Conservation (phyloP, 2,113 vertebrate genomes). For the Microcebus griseorufus region DNA sequence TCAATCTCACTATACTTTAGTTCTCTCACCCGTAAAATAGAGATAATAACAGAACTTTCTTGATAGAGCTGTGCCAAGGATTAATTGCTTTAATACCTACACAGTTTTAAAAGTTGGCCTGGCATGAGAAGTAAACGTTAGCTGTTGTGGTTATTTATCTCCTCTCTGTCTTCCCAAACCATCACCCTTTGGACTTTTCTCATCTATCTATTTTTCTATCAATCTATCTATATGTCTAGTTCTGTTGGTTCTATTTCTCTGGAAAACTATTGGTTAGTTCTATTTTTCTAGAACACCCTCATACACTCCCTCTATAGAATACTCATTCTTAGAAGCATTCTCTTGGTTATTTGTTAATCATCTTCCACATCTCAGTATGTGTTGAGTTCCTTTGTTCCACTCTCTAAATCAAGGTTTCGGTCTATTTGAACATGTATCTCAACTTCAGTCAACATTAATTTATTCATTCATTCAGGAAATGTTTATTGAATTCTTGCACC, state of each 20-base stretch:
- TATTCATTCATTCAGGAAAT: neutral
- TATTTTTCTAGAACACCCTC: neutral
- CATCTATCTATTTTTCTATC: neutral
- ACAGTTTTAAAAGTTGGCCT: neutral
- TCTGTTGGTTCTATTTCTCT: neutral
- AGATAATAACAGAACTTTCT: neutral
- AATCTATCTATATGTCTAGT: neutral
- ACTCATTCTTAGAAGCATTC: neutral
- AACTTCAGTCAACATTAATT: neutral
- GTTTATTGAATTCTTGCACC: neutral
- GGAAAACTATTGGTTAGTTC: neutral
- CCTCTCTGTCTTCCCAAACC: neutral
- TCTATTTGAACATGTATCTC: neutral
- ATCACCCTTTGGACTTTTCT: neutral
- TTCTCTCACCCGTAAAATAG: neutral
- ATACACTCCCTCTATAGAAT: neutral
- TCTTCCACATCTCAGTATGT: neutral
- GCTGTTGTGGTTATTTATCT: neutral
- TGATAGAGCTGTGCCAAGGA: neutral
- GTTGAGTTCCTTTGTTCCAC: neutral
- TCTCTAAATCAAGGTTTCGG: neutral
- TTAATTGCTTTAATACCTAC: neutral
- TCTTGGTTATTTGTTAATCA: neutral
- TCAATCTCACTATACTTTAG: neutral
- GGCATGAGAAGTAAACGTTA: neutral